phyloP scores from a whole-genome alignment of 1,140 invertebrate species.

The Battus philenor region DNA sequence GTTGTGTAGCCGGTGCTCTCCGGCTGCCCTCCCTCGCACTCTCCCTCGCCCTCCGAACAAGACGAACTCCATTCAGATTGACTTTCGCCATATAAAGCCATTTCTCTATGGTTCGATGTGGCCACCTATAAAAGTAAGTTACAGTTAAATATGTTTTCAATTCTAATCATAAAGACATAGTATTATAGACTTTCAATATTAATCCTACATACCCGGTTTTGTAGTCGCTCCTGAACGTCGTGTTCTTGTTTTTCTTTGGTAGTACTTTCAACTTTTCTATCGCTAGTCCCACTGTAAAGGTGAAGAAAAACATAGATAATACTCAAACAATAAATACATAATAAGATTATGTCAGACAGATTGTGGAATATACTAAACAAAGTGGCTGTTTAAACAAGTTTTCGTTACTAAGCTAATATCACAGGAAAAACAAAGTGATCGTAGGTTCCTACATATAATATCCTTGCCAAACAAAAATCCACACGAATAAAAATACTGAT shows the following conservation, averaged over 20 bases:
- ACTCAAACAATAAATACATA: too few species aligned
- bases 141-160: too few species aligned
- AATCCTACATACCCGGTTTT: conserved; percentile 48
- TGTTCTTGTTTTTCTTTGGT: conserved; percentile 58
- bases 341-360: too few species aligned
- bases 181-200: too few species aligned
- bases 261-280: conserved; percentile 48
- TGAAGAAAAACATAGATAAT: conserved; percentile 12
- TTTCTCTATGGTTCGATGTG: conserved; percentile 58
- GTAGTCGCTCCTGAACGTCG: conserved; percentile 52
- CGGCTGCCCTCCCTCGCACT: conserved; percentile 76
- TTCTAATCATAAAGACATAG: too few species aligned
- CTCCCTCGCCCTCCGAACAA: conserved; percentile 71
- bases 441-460: too few species aligned
- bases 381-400: too few species aligned
- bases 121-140: conserved; percentile 29
- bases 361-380: too few species aligned
- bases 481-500: too few species aligned
- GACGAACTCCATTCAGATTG: conserved; percentile 87
- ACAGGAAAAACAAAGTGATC: too few species aligned
- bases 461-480: too few species aligned
- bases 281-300: conserved; percentile 48
- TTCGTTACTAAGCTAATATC: too few species aligned
- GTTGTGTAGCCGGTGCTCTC: conserved; percentile 89
- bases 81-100: conserved; percentile 76